Evolutionary conservation across 2,888 invertebrate genomes (phyloP), one percentile per base, ranked within the genome.

Genomic region (Globia sparganii): DNA sequence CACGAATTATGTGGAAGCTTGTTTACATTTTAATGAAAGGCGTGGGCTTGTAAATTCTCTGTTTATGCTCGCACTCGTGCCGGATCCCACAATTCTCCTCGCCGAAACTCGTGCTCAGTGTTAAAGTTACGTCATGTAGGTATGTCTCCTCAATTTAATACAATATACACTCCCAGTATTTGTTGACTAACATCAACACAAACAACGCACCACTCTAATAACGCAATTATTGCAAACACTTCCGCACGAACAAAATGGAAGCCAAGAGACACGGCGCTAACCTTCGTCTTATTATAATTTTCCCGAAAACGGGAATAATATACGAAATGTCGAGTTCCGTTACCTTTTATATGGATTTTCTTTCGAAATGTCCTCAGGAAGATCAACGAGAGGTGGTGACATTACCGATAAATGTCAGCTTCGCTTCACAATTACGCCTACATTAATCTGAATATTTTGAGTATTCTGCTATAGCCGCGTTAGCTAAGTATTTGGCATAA

Each of bases 21-120:
- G 94, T 95, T 95, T 94, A 94, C 94, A 94, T 94, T 94, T 94
- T 94, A 93, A 94, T 95, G 93, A 94, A 93, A 94, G 89, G 91
- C 90, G 90, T 90, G 88, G 89, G 90, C 86, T 91, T 91, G 90
- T 91, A 92, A 92, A 93, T 91, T 93, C 89, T 88, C 88, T 92
- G 92, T 92, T 92, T 92, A 92, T 91, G 85, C 90, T 90, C 89
- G 74, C 90, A 88, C 87, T 88, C 90, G 86, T 87, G 78, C 86
- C 86, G 75, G 65, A 87, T 81, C 86, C 86, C 86, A 84, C 88
- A 90, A 88, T 90, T 88, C 87, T 89, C 87, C 83, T 79, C 86
- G 81, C 79, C 81, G 84, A 89, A 81, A 81, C 84, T 84, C 84
- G 85, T 75, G 75, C 84, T 83, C 75, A 58, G 78, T 88, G 86